Conservation (phyloP, 2,797 vertebrate genomes). For the Lepidocolaptes lacrymiger region DNA sequence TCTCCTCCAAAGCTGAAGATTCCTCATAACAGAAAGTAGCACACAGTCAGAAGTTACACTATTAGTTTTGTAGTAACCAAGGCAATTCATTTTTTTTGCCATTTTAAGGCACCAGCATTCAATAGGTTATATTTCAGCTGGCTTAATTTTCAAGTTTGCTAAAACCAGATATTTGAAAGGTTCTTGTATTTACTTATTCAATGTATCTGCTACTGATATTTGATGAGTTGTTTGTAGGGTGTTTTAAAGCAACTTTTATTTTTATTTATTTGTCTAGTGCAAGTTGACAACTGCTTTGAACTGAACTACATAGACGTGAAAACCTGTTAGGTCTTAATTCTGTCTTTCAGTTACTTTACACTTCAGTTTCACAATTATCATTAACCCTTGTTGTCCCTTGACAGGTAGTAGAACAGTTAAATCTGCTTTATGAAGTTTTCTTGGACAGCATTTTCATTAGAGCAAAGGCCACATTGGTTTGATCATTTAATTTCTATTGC, state of each 20-base stretch:
- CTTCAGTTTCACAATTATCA: not conserved
- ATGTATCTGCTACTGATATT: not conserved
- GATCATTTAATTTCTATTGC: not conserved
- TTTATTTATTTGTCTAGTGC: not conserved
- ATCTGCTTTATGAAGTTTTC: not conserved
- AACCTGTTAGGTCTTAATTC: not conserved
- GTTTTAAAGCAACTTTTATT: constrained; percentile 3
- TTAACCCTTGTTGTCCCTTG: not conserved
- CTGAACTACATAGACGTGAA: not conserved
- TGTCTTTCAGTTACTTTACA: not conserved
- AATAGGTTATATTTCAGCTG: constrained; percentile 15
- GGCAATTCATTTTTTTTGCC: constrained; percentile 26
- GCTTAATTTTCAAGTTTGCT: constrained; percentile 34
- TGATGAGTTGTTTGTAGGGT: not conserved
- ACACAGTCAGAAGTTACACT: not conserved
- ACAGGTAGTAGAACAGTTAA: not conserved
- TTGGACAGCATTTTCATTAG: not conserved
- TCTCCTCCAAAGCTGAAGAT: not conserved
- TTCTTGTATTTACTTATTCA: not conserved
- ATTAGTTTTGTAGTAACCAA: constrained; percentile 19
- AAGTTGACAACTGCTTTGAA: not conserved
- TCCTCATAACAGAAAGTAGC: not conserved
- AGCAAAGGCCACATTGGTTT: not conserved
- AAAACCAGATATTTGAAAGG: constrained; percentile 34
- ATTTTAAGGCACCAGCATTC: not conserved